Evolutionary conservation across 2,113 vertebrate species (phyloP).

Genomic region (Guaruba guarouba): DNA sequence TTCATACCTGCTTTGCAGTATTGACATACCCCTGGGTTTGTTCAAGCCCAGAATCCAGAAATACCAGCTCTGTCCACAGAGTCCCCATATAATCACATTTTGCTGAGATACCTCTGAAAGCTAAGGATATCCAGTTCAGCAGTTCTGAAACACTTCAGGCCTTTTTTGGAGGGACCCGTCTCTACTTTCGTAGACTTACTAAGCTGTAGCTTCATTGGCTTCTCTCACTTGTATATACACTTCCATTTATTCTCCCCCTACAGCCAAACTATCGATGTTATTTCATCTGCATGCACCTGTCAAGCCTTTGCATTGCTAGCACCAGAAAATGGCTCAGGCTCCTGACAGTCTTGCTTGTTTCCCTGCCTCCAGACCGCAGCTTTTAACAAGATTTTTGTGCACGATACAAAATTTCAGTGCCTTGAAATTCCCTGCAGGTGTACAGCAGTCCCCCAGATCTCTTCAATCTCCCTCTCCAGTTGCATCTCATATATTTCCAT

Average conservation of each 20-base stretch:
- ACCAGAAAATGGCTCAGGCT: background rate
- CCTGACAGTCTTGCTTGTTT: background rate
- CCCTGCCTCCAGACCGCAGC: background rate
- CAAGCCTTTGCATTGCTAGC: background rate
- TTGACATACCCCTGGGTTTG: background rate
- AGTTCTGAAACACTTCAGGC: background rate
- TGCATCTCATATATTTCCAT: background rate
- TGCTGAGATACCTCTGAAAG: background rate
- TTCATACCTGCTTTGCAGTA: background rate
- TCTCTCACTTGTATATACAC: background rate
- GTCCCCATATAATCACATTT: background rate
- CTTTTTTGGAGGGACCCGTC: fast-evolving
- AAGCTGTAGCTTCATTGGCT: background rate
- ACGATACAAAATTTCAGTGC: background rate
- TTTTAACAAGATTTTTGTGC: background rate
- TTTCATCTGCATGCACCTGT: background rate
- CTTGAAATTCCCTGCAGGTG: background rate
- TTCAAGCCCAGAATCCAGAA: background rate
- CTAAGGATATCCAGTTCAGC: background rate
- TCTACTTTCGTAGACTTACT: background rate
- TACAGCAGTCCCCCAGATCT: background rate
- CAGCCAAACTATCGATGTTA: background rate
- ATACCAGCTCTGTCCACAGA: background rate
- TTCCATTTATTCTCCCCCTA: background rate
- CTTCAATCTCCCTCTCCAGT: background rate